Evolutionary conservation across 92 coral and sea anemone species (phyloP), one percentile per base, ranked within the genome.

Genomic region (Palythoa heliodiscus): DNA sequence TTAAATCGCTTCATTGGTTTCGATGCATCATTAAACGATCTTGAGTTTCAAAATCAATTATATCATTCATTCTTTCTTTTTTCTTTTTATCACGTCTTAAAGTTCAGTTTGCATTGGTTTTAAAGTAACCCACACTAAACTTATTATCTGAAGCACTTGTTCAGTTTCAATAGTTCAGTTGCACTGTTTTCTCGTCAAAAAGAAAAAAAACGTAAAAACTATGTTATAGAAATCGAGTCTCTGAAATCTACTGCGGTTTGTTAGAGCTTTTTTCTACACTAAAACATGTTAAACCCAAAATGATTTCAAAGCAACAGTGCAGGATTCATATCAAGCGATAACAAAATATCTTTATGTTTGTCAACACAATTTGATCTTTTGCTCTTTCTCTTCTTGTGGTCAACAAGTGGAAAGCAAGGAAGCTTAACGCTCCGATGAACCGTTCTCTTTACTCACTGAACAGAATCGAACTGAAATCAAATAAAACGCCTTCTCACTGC

Each of bases 311-410:
- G 10, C 69, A 5, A 14, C 20, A 63, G 3, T 63, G 2, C 20
- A 19, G 29, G 69, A n/a, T 17, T n/a, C 0, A 19, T 17, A 8
- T 19, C 11, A 63, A 10, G 24, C 72, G n/a, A 53, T 64, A 64
- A 43, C 24, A 80, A 64, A 66, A 47, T 66, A 66, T 47, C 52
- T 66, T 7, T 24, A 77, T 53, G 84, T 73, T 86, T 55, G 55
- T 90, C 68, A 82, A 90, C 87, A 90, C 11, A 50, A 23, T 61
- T 83, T 90, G 93, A 90, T 90, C 93, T 90, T 90, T 90, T 89
- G 88, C 93, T 87, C 89, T 57, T 4, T 79, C 50, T 54, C 29
- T 54, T 73, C 78, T 74, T 50, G 78, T 55, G 78, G 78, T 71
- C 78, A 83, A 70, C 76, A 82, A 53, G 75, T 24, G 71, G 64